These are phyloP conservation scores for Episyrphus balteatus DNA, from an alignment of 1,140 invertebrate genomes.

Conservation along the genomic window DNA sequence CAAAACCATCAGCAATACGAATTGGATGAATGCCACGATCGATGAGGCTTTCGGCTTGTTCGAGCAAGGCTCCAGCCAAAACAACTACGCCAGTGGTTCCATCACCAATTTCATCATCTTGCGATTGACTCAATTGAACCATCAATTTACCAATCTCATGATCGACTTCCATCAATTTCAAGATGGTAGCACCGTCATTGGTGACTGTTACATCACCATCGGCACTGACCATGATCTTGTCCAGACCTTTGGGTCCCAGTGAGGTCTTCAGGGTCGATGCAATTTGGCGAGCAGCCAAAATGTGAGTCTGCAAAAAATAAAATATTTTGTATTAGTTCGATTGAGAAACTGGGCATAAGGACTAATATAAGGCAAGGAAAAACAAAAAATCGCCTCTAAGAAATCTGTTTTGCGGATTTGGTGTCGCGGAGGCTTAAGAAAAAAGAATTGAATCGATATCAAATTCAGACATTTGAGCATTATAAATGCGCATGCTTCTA, in stretches of 20 bases:
- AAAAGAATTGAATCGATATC: too few relatives aligned
- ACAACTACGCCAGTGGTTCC: constrained; percentile 98
- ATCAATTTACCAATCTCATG: constrained; percentile 97
- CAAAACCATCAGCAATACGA: constrained; percentile 97
- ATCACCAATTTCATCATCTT: constrained; percentile 99
- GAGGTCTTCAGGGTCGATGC: constrained; percentile 85
- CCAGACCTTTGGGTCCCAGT: constrained; percentile 90
- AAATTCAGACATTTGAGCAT: too few relatives aligned
- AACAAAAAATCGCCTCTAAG: too few relatives aligned
- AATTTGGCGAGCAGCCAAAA: constrained; percentile 86
- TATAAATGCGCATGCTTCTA: too few relatives aligned
- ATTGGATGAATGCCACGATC: constrained; percentile 98
- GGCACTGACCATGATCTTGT: constrained; percentile 93
- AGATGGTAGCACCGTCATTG: constrained; percentile 98
- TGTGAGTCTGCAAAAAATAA: constrained; percentile 74
- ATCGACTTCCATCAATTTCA: constrained; percentile 98
- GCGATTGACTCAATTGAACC: constrained; percentile 96
- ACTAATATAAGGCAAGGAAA: too few relatives aligned
- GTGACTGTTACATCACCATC: constrained; percentile 98
- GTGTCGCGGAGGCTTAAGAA: too few relatives aligned
- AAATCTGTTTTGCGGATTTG: too few relatives aligned
- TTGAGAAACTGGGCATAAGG: too few relatives aligned
- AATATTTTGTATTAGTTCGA: background rate
- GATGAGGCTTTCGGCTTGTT: constrained; percentile 86
- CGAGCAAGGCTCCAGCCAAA: constrained; percentile 73